Base-by-base conservation (phyloP, 2,113 vertebrate species). In the Corythornis vintsioides region DNA sequence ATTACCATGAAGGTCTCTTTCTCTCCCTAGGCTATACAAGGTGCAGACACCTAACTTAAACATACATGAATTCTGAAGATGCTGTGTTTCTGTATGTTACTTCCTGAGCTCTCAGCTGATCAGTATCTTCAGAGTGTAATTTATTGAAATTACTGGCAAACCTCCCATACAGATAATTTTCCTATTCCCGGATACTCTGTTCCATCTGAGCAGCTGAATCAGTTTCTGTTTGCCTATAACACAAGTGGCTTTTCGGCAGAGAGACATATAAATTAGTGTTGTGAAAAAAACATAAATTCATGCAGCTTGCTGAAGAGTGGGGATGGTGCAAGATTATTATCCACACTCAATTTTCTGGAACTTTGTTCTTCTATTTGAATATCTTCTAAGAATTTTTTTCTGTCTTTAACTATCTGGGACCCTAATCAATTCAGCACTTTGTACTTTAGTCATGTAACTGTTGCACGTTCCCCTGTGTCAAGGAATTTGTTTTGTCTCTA, bases 301-400 rank as follows among this genome's bases (percentile, higher is more conserved):
- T 66, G 45, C 52, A 52, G 21, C 9, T 63, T 80, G 33, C 56
- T 74, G 15, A 52, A 85, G 67, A 85, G 42, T 47, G 22, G 35
- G 16, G 31, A 75, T 50, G 75, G 48, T 29, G 20, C 11, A 74
- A 19, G 12, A 61, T 70, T 66, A 71, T 53, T 69, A 85, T 85
- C 53, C 71, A 75, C 61, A n/a, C 10, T 87, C 6, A 5, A 7
- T 90, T 88, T 88, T 57, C 88, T 81, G 47, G 7, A 89, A 28
- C 42, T 81, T 65, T 87, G 20, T 72, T 89, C 29, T 78, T 89
- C 11, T 80, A n/a, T 63, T 89, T 92, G 42, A 61, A 91, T 83
- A 52, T 67, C 40, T 64, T 52, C 24, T 5, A 38, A 55, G 42
- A 79, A 93, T 92, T 69, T 35, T 40, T 75, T 89, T 93, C 9